phyloP scores from a whole-genome alignment of 2,797 vertebrate genomes.

The Uromys caudimaculatus region DNA sequence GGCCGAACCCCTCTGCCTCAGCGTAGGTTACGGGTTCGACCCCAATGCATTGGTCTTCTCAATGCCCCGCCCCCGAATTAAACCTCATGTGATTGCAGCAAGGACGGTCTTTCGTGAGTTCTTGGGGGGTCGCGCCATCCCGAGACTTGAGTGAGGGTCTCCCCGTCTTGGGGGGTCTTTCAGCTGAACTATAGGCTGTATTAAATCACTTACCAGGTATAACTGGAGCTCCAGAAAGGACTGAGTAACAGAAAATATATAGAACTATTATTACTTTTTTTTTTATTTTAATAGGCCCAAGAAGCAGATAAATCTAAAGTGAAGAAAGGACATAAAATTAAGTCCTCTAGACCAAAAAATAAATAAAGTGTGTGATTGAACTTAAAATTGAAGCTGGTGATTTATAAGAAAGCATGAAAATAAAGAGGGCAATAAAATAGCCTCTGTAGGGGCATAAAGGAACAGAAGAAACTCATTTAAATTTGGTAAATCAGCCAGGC shows the following conservation, averaged over 20 bases:
- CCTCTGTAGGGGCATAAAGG: not conserved
- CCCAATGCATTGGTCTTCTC: too few species aligned
- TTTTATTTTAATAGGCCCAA: not conserved
- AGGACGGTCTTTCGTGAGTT: too few species aligned
- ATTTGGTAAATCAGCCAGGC: conserved; percentile 1
- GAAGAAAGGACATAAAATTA: not conserved
- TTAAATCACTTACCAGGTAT: not conserved
- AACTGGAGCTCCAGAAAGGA: not conserved
- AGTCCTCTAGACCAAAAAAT: not conserved
- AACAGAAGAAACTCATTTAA: not conserved
- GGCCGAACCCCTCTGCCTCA: too few species aligned
- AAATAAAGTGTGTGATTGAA: not conserved
- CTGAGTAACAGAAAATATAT: not conserved
- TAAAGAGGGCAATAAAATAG: not conserved
- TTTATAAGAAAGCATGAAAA: not conserved
- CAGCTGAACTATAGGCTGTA: not conserved
- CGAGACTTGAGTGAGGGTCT: too few species aligned
- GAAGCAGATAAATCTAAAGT: not conserved
- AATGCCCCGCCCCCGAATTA: too few species aligned
- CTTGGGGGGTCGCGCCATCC: too few species aligned
- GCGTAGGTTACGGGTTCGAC: too few species aligned
- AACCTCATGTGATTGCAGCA: too few species aligned
- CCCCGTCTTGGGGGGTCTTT: too few species aligned
- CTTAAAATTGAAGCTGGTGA: not conserved
- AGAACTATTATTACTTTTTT: not conserved